Evolutionary conservation across 2,797 vertebrate genomes (phyloP), one percentile per base, ranked within the genome.

Genomic region (Simalia tracyae): DNA sequence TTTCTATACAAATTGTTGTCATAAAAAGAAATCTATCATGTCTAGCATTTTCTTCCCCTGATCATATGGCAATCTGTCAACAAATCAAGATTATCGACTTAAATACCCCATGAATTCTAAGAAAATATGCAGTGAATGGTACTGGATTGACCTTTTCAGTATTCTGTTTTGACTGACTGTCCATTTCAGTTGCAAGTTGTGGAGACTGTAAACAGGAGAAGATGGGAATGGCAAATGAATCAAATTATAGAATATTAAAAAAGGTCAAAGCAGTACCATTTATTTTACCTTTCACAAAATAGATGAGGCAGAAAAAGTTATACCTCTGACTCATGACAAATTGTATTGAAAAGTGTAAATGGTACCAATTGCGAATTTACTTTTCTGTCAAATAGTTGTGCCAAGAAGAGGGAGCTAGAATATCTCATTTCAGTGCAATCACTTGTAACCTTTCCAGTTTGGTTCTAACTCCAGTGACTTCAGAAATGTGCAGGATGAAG

Each of bases 191-290:
- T 96, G 93, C 89, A 95, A 94, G 92, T 96, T 97, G 91, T 96
- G 90, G 92, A 94, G 90, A 95, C 94, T 95, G 96, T 96, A 97
- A 97, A 95, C 94, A 96, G 93, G 93, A 31, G 91, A 96, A 92
- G 94, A 91, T 95, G 91, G 92, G 93, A 93, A 96, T 94, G 94
- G 96, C 94, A 97, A 97, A 96, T 0, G 2, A 98, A 97, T 97
- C 96, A 97, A 97, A 97, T 97, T 94, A 95, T 76, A 96, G 97
- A 97, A 97, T 97, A 95, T 94, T 97, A 95, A 97, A 92, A 98
- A 98, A 97, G 97, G 97, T 98, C 97, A 97, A 31, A 92, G 94
- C 91, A 93, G 88, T 92, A 94, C 92, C 87, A 86, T 96, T 96
- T 95, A 95, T 94, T 97, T 96, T 96, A 96, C 95, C 95, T 91